Percentiles rank a stretch among this genome's conserved stretches.
Conservation (phyloP, 2,797 vertebrate genomes). For the Enteromius argenteus region DNA sequence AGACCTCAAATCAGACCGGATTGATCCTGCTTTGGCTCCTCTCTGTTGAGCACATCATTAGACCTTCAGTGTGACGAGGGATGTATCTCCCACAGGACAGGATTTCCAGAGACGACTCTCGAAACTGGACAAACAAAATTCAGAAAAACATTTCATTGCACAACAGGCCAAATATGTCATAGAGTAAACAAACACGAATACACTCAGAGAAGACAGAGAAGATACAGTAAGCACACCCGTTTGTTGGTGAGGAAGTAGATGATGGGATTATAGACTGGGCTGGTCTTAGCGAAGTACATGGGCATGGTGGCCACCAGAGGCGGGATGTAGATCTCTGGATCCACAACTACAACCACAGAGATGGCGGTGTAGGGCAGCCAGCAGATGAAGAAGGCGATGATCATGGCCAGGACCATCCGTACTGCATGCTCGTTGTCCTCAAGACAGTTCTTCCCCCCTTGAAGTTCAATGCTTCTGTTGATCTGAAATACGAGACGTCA, state of each 20-base stretch:
- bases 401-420: slow-evolving; percentile 79
- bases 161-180: background rate
- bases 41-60: slow-evolving; percentile 65
- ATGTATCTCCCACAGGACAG: slow-evolving; percentile 73
- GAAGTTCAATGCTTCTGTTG: slow-evolving; percentile 79
- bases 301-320: slow-evolving; percentile 80
- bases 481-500: slow-evolving; percentile 67
- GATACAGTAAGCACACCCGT: slow-evolving; percentile 67
- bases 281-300: slow-evolving; percentile 60
- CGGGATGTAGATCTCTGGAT: slow-evolving; percentile 75
- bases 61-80: slow-evolving; percentile 58
- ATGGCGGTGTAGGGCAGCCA: slow-evolving; percentile 81
- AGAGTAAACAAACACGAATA: background rate
- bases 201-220: background rate
- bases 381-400: slow-evolving; percentile 77
- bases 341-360: slow-evolving; percentile 76
- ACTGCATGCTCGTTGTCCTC: slow-evolving; percentile 75
- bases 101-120: slow-evolving; percentile 72
- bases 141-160: background rate
- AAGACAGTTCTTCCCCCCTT: slow-evolving; percentile 73
- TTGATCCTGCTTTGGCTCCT: slow-evolving; percentile 66
- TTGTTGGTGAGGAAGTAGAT: slow-evolving; percentile 83
- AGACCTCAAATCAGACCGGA: slow-evolving; percentile 70
- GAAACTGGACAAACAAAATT: slow-evolving; percentile 66
- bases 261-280: slow-evolving; percentile 76